phyloP scores from a whole-genome alignment of 2,888 invertebrate genomes.

The Macrosoma leucophasiata region DNA sequence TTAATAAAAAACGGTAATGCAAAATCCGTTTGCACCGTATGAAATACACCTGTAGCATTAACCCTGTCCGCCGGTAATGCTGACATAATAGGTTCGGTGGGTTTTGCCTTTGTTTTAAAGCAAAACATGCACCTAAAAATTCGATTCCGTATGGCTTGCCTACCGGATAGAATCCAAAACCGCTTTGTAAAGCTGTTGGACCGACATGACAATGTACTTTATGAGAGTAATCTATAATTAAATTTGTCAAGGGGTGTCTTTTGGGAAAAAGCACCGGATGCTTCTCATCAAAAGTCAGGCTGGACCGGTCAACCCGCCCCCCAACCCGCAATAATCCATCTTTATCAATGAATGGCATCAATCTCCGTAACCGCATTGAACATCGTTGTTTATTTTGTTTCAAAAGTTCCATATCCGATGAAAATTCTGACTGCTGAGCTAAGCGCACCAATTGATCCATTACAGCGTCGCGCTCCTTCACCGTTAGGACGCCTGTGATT shows the following conservation, averaged over 20 bases:
- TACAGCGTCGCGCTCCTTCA: too few relatives aligned
- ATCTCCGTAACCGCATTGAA: too few relatives aligned
- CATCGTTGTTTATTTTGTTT: too few relatives aligned
- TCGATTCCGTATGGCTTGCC: constrained; percentile 2
- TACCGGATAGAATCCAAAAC: constrained; percentile 14
- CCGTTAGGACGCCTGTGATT: too few relatives aligned
- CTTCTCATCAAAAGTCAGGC: constrained; percentile 3
- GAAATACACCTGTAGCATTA: constrained; percentile 4
- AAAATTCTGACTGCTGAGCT: too few relatives aligned
- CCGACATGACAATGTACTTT: constrained; percentile 9
- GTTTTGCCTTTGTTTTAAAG: too few relatives aligned
- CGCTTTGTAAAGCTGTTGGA: constrained; percentile 5
- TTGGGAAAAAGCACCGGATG: constrained; percentile 7
- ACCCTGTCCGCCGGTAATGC: constrained; percentile 11
- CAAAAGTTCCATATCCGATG: too few relatives aligned
- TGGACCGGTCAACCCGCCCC: constrained; percentile 8
- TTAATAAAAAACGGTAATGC: too few relatives aligned
- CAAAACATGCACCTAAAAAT: constrained; percentile 8
- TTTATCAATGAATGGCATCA: constrained; percentile 10
- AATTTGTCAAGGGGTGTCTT: constrained; percentile 2
- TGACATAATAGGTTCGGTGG: constrained; percentile 14
- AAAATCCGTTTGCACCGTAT: constrained; percentile 10
- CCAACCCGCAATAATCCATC: constrained; percentile 11
- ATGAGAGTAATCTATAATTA: constrained; percentile 13
- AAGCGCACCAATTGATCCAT: too few relatives aligned